Conservation (phyloP, 2,888 invertebrate species). For the Theodoxus fluviatilis region DNA sequence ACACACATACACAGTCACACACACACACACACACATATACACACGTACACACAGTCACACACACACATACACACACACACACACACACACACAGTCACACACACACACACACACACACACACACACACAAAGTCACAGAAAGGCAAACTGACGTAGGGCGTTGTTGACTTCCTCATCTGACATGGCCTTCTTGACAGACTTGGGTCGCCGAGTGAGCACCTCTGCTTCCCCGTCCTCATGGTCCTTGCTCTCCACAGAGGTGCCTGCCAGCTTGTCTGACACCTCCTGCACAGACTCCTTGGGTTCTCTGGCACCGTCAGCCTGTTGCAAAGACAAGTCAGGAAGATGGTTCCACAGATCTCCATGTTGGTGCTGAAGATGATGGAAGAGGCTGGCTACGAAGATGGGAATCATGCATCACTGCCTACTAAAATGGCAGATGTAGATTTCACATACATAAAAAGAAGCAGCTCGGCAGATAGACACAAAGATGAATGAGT, state of each 20-base stretch:
- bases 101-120: background rate
- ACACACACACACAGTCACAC: background rate
- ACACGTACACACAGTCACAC: background rate
- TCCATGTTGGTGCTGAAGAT: no score
- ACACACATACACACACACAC: background rate
- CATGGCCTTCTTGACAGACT: conserved; percentile 81
- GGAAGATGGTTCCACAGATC: no score
- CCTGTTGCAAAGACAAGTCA: no score
- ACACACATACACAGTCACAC: no score
- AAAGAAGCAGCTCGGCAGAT: no score
- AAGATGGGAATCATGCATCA: no score
- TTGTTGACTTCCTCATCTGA: conserved; percentile 44
- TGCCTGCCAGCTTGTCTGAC: conserved; percentile 38
- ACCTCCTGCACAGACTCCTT: conserved; percentile 31
- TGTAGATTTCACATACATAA: no score
- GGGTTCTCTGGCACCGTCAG: conserved; percentile 20
- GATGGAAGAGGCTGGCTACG: no score
- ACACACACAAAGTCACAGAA: background rate
- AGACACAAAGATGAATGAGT: no score
- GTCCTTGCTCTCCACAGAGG: conserved; percentile 32
- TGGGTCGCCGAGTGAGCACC: conserved; percentile 61
- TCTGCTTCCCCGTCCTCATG: conserved; percentile 37
- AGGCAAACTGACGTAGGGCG: conserved; percentile 40
- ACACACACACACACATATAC: background rate
- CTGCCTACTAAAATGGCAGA: no score